Evolutionary conservation across 2,113 vertebrate genomes (phyloP), one percentile per base, ranked within the genome.

Genomic region (Leptobrachium ailaonicum): DNA sequence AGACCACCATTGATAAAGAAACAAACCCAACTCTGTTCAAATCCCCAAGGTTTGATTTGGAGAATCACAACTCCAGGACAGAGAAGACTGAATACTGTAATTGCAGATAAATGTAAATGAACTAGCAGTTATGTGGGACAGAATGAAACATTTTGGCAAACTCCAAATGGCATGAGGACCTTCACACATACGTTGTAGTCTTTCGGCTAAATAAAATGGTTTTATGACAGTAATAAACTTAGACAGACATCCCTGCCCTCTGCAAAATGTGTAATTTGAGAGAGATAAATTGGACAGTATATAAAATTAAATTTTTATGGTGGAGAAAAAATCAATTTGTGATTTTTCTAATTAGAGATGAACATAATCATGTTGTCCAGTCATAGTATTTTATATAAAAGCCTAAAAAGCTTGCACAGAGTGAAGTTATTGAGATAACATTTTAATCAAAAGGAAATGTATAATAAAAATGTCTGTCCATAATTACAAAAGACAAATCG

Each of bases 291-390:
- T 60, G 56, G 56, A 14, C 56, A 60, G 56, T 60, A 60, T 60
- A 60, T 60, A 60, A 60, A 60, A 60, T 60, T 60, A 60, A 60
- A 3, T 60, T 60, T 60, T 60, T 60, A 60, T 60, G 56, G 56
- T 60, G 13, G 56, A 60, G 13, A 60, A 60, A 58, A 60, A 60
- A 60, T 60, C 56, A 60, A 60, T 60, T 60, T 60, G 56, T 60
- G 56, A 60, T 60, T 60, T 8, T 60, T 60, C 56, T 60, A 60
- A 60, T 60, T 60, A 60, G 56, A 60, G 56, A 60, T 60, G 56
- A 60, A 60, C 11, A 60, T 60, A 60, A 60, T 60, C 56, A 60
- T 60, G 56, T 60, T 60, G 56, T 60, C 13, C 56, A 14, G 56
- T 60, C 56, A 14, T 60, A 60, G 56, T 60, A 60, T 60, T 60